A percentile compares a stretch with the other conserved stretches of the same genome.
phyloP scores from a whole-genome alignment of 2,113 vertebrate genomes.

The Lophura nycthemera region DNA sequence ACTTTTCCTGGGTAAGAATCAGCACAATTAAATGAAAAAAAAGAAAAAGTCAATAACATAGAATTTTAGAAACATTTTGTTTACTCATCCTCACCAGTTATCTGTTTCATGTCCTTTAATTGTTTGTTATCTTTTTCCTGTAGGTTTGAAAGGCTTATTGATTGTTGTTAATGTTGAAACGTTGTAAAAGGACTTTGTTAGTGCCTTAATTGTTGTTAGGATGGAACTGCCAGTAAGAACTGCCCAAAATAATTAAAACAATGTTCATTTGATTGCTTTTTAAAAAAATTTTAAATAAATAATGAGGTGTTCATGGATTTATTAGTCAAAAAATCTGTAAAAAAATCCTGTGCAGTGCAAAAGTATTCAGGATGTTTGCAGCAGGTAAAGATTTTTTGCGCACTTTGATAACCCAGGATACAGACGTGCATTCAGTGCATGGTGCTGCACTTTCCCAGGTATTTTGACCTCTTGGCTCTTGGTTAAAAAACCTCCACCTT shows the following conservation, averaged over 20 bases:
- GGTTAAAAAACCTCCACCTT: neutral
- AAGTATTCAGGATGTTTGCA: neutral
- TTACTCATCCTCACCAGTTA: neutral
- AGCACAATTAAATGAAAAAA: neutral
- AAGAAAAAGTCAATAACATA: neutral
- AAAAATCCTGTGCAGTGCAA: neutral
- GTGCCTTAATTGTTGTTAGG: neutral
- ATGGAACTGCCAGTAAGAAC: neutral
- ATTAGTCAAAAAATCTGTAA: neutral
- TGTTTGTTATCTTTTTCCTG: neutral
- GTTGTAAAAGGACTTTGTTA: neutral
- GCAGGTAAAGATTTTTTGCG: neutral
- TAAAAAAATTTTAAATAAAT: neutral
- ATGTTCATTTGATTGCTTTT: neutral
- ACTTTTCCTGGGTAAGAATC: neutral
- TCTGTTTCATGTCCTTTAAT: neutral
- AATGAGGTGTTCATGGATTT: neutral
- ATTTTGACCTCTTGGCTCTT: neutral
- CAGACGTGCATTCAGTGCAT: neutral
- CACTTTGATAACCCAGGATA: neutral
- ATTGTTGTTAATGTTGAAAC: neutral
- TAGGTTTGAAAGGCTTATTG: neutral
- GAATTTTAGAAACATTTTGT: neutral
- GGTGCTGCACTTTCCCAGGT: neutral
- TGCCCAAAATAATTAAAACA: neutral